These are phyloP conservation scores for Andrena bucephala DNA, from an alignment of 2,888 invertebrate species.

Conservation along the genomic window DNA sequence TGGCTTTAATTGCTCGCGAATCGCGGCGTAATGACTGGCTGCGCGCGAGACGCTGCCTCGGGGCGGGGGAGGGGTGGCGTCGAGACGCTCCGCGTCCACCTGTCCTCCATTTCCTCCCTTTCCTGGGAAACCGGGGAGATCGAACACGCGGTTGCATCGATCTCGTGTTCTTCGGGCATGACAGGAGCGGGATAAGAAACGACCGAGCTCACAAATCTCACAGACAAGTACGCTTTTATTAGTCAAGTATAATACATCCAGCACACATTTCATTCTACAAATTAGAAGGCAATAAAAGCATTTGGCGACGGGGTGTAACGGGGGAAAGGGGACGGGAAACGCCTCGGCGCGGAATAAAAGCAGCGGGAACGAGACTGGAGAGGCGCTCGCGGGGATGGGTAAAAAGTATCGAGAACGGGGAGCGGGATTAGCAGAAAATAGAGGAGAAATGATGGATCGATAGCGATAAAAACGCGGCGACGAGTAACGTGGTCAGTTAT, in stretches of 20 bases:
- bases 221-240: too few species aligned
- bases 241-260: neutral
- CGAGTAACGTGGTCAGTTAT: conserved; percentile 61
- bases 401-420: conserved; percentile 54
- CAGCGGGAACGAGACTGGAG: conserved; percentile 32
- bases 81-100: conserved; percentile 24
- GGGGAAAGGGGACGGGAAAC: neutral
- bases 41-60: conserved; percentile 36
- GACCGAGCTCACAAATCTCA: too few species aligned
- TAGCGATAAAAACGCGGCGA: conserved; percentile 55
- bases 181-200: too few species aligned
- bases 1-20: conserved; percentile 83
- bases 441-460: conserved; percentile 60
- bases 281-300: conserved; percentile 33
- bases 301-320: conserved; percentile 11
- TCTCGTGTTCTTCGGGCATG: too few species aligned
- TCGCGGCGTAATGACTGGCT: conserved; percentile 77
- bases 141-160: neutral
- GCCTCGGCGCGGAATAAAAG: neutral
- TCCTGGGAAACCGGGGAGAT: neutral
- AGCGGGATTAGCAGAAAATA: conserved; percentile 56
- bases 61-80: neutral
- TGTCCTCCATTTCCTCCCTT: neutral
- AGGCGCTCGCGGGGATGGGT: conserved; percentile 9
- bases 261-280: neutral